phyloP scores from a whole-genome alignment of 2,888 invertebrate genomes.

The Euproctis similis region DNA sequence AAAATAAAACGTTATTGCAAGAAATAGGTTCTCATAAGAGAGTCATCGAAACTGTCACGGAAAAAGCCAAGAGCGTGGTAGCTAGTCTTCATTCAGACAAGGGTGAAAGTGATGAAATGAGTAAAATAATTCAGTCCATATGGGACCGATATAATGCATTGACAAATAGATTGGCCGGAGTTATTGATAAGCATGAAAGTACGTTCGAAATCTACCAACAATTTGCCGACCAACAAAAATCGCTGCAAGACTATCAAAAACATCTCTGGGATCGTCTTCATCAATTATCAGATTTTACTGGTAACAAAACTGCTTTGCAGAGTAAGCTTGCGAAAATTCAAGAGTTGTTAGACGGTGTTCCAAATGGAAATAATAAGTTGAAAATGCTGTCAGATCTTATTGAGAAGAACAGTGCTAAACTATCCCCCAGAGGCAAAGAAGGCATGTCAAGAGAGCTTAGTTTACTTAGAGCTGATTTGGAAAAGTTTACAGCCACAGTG shows the following conservation, averaged over 20 bases:
- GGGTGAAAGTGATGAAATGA: slow-evolving; percentile 78
- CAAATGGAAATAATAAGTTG: slow-evolving; percentile 86
- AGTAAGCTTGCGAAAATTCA: slow-evolving; percentile 86
- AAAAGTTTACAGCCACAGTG: slow-evolving; percentile 85
- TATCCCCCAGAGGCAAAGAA: slow-evolving; percentile 90
- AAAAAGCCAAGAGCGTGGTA: slow-evolving; percentile 86
- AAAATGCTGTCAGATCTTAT: slow-evolving; percentile 85
- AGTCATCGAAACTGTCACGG: slow-evolving; percentile 91
- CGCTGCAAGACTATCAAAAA: slow-evolving; percentile 92
- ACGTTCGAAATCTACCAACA: slow-evolving; percentile 88
- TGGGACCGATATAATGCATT: slow-evolving; percentile 85
- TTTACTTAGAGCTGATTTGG: slow-evolving; percentile 87
- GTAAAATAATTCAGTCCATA: slow-evolving; percentile 82
- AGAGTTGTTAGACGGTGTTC: slow-evolving; percentile 85
- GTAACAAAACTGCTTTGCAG: slow-evolving; percentile 90
- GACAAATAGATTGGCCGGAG: slow-evolving; percentile 78
- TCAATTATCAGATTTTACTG: slow-evolving; percentile 88
- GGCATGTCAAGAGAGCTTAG: slow-evolving; percentile 87
- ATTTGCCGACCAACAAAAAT: slow-evolving; percentile 89
- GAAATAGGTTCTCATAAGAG: slow-evolving; percentile 93
- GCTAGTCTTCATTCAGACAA: slow-evolving; percentile 74
- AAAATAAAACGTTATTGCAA: slow-evolving; percentile 90
- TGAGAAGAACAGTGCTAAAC: slow-evolving; percentile 78
- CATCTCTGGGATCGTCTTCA: slow-evolving; percentile 92
- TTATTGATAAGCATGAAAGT: slow-evolving; percentile 84